phyloP scores from a whole-genome alignment of 2,888 invertebrate species.

The Cyclophora punctaria region DNA sequence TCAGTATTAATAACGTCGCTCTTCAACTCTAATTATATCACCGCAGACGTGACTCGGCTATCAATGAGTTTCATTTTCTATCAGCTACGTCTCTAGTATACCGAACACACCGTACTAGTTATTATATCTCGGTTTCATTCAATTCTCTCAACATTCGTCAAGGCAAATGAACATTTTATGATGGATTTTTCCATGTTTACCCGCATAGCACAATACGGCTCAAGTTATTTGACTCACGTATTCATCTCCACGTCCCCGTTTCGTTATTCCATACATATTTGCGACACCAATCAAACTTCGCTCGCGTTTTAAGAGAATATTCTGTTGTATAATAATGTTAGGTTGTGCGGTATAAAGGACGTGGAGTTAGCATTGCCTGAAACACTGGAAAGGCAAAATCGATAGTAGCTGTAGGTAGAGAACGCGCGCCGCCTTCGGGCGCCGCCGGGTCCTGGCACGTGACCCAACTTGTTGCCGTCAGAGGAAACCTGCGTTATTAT shows the following conservation, averaged over 20 bases:
- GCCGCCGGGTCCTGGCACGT: slow-evolving; percentile 65
- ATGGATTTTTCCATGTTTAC: slow-evolving; percentile 22
- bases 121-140: slow-evolving; percentile 9
- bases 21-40: slow-evolving; percentile 40
- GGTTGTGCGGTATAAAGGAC: slow-evolving; percentile 34
- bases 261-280: slow-evolving; percentile 23
- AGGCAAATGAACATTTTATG: slow-evolving; percentile 18
- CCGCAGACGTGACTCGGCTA: slow-evolving; percentile 34
- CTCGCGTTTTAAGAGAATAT: slow-evolving; percentile 17
- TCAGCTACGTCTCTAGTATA: slow-evolving; percentile 1
- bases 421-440: slow-evolving; percentile 61
- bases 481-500: slow-evolving; percentile 27
- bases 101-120: slow-evolving; percentile 3
- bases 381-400: slow-evolving; percentile 51
- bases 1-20: slow-evolving; percentile 37
- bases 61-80: slow-evolving; percentile 18
- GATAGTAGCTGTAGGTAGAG: slow-evolving; percentile 54
- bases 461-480: slow-evolving; percentile 70
- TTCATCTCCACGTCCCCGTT: slow-evolving; percentile 21
- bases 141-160: slow-evolving; percentile 4
- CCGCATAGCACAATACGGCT: slow-evolving; percentile 32
- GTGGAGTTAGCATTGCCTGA: slow-evolving; percentile 52
- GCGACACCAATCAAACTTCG: slow-evolving; percentile 23
- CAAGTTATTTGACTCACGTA: slow-evolving; percentile 39
- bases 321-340: slow-evolving; percentile 24